phyloP scores from a whole-genome alignment of 2,888 invertebrate genomes.

The Belgica antarctica region DNA sequence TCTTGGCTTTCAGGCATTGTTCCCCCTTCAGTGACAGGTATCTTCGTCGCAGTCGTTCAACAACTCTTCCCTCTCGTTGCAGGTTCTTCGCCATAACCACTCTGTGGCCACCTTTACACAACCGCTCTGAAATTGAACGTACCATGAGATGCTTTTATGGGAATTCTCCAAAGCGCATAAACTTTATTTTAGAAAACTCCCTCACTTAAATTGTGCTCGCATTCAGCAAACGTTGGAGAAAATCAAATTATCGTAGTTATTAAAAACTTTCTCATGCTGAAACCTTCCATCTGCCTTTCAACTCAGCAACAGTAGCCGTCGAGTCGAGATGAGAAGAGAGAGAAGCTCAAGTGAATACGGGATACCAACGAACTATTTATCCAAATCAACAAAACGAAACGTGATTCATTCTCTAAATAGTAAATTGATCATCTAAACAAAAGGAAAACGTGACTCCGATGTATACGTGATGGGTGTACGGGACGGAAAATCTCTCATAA shows the following conservation, averaged over 20 bases:
- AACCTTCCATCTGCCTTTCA: not conserved
- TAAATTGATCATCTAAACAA: slow-evolving; percentile 44
- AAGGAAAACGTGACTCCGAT: slow-evolving; percentile 34
- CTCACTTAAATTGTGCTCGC: not conserved
- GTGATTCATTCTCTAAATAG: slow-evolving; percentile 42
- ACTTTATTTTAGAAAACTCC: slow-evolving; percentile 7
- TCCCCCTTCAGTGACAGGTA: too few species aligned
- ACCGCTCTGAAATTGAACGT: slow-evolving; percentile 28
- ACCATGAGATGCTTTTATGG: slow-evolving; percentile 18
- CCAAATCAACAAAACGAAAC: slow-evolving; percentile 41
- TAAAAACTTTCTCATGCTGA: not conserved
- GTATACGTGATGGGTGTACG: slow-evolving; percentile 32
- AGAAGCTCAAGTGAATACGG: not conserved
- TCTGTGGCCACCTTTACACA: slow-evolving; percentile 31
- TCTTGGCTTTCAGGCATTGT: too few species aligned
- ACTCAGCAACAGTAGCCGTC: not conserved
- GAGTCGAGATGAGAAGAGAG: not conserved
- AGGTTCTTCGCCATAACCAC: slow-evolving; percentile 33
- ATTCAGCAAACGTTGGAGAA: not conserved
- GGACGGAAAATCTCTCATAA: slow-evolving; percentile 1
- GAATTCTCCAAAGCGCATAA: slow-evolving; percentile 15
- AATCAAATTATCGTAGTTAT: not conserved
- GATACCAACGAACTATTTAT: slow-evolving; percentile 34
- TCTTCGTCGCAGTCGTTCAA: not conserved
- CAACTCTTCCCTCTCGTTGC: not conserved